Conservation (phyloP, 2,888 invertebrate species). For the Brassicogethes aeneus region DNA sequence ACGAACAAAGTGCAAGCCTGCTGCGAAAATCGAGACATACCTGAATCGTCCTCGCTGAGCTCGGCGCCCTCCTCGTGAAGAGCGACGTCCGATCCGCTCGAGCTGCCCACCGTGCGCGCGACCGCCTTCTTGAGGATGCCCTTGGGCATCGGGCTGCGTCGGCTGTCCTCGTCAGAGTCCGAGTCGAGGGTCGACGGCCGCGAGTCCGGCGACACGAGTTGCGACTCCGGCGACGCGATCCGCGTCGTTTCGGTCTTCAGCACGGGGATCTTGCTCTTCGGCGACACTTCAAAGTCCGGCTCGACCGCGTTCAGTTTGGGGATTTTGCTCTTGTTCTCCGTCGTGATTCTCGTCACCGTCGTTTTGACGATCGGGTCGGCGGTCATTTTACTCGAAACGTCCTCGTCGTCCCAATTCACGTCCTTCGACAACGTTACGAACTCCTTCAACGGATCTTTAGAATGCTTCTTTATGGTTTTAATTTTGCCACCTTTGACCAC, state of each 20-base stretch:
- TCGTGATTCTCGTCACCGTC: slow-evolving; percentile 32
- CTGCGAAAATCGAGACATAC: too few species aligned
- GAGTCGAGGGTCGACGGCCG: slow-evolving; percentile 34
- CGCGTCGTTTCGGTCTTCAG: slow-evolving; percentile 34
- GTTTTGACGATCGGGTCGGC: slow-evolving; percentile 35
- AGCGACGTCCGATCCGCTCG: slow-evolving; percentile 55
- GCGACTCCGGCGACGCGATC: slow-evolving; percentile 27
- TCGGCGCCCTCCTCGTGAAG: slow-evolving; percentile 54
- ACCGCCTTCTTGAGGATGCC: slow-evolving; percentile 36
- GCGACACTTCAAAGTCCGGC: slow-evolving; percentile 16
- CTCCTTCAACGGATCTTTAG: slow-evolving; percentile 41
- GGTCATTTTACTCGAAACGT: slow-evolving; percentile 17
- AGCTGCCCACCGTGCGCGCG: slow-evolving; percentile 48
- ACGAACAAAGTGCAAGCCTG: too few species aligned
- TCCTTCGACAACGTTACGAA: slow-evolving; percentile 39
- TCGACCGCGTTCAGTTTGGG: slow-evolving; percentile 21
- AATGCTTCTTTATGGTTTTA: slow-evolving; percentile 44
- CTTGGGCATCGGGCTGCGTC: slow-evolving; percentile 34
- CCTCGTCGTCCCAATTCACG: slow-evolving; percentile 38
- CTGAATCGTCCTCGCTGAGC: slow-evolving; percentile 55
- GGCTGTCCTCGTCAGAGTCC: slow-evolving; percentile 40
- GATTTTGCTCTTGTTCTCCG: slow-evolving; percentile 27
- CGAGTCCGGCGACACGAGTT: slow-evolving; percentile 31
- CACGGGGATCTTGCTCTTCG: slow-evolving; percentile 43
- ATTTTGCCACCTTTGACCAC: slow-evolving; percentile 38